phyloP scores from a whole-genome alignment of 37 sponge, comb jelly and placozoan genomes.

The Bolinopsis microptera region DNA sequence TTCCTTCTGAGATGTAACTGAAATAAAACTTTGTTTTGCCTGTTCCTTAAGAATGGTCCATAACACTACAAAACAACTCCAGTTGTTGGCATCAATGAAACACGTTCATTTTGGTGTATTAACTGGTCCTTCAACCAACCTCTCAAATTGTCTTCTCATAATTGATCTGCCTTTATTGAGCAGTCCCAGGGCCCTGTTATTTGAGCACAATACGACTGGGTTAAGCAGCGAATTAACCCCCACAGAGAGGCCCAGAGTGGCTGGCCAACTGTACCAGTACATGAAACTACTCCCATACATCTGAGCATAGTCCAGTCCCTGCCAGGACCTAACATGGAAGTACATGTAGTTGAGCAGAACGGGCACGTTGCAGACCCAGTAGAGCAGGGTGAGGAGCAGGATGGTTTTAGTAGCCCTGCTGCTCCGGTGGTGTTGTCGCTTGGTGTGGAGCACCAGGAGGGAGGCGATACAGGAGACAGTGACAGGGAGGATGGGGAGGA shows the following conservation, averaged over 20 bases:
- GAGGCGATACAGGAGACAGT: background rate
- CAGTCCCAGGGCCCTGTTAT: too few species aligned
- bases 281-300: background rate
- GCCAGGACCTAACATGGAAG: background rate
- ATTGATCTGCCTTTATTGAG: too few species aligned
- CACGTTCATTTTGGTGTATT: too few species aligned
- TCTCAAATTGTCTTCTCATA: too few species aligned
- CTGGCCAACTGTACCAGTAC: slow-evolving; percentile 21
- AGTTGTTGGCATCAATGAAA: too few species aligned
- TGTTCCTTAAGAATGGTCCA: too few species aligned
- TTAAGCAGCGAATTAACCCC: slow-evolving; percentile 1
- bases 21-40: too few species aligned
- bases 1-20: too few species aligned
- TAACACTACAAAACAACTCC: too few species aligned
- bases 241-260: background rate
- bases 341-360: slow-evolving; percentile 26
- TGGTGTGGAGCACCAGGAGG: background rate
- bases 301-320: background rate
- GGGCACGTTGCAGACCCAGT: slow-evolving; percentile 43
- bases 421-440: background rate
- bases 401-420: slow-evolving; percentile 24
- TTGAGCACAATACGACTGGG: slow-evolving; percentile 20
- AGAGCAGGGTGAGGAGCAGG: background rate
- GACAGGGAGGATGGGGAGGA: background rate
- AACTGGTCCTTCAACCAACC: too few species aligned